These are phyloP conservation scores for Arenaria interpres DNA, from an alignment of 2,113 vertebrate species.

Conservation along the genomic window DNA sequence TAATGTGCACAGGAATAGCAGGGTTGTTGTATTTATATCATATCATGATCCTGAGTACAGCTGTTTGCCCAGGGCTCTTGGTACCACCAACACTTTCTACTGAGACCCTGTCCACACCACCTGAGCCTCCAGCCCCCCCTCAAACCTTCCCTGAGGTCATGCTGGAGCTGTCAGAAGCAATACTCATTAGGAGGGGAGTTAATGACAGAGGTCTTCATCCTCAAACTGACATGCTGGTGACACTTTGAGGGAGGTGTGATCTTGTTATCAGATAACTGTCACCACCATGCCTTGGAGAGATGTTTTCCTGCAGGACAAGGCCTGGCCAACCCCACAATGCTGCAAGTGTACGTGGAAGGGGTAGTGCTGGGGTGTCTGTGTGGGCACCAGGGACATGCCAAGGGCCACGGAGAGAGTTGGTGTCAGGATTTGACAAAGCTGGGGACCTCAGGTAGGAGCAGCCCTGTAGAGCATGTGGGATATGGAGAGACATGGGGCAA, in stretches of 20 bases:
- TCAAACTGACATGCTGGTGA: not conserved
- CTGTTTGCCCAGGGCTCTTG: not conserved
- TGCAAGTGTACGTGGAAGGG: not conserved
- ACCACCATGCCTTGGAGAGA: not conserved
- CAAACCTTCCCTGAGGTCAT: not conserved
- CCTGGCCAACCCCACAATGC: rapidly evolving
- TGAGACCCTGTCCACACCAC: not conserved
- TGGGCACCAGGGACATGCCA: not conserved
- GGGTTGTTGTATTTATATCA: not conserved
- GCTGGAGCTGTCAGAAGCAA: not conserved
- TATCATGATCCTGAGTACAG: not conserved
- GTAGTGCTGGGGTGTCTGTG: not conserved
- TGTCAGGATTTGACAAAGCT: not conserved
- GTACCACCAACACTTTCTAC: not conserved
- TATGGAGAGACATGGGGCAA: rapidly evolving
- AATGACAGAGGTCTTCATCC: not conserved
- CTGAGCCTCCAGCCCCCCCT: not conserved
- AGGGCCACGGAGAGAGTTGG: not conserved
- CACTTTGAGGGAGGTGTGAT: not conserved
- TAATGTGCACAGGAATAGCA: not conserved
- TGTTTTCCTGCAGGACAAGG: not conserved
- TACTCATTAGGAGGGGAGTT: not conserved
- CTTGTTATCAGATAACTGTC: not conserved
- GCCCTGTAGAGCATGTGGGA: rapidly evolving
- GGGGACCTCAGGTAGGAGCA: not conserved